These are phyloP conservation scores for Drosophila falleni DNA, from an alignment of 2,888 invertebrate genomes.

Conservation along the genomic window DNA sequence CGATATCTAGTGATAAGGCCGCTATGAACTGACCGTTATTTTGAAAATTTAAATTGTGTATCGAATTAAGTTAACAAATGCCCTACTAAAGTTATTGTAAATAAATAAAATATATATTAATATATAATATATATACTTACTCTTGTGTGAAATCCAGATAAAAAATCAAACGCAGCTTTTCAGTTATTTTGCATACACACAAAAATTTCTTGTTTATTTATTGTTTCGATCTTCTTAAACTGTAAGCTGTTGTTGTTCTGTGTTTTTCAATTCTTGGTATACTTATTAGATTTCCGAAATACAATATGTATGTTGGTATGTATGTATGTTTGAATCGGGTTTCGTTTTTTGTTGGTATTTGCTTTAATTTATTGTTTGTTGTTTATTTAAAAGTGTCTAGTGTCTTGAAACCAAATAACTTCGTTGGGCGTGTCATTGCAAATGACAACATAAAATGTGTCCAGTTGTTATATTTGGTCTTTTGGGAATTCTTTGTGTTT, in stretches of 20 bases:
- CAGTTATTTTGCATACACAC: conserved; percentile 70
- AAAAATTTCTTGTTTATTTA: conserved; percentile 68
- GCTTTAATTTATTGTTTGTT: conserved; percentile 30
- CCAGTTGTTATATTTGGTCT: conserved; percentile 54
- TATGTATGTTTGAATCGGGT: conserved; percentile 27
- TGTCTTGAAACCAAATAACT: conserved; percentile 75
- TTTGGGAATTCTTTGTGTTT: conserved; percentile 16
- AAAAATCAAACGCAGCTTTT: conserved; percentile 17
- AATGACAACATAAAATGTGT: conserved; percentile 48
- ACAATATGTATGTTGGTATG: conserved; percentile 15
- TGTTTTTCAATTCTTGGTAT: conserved; percentile 20
- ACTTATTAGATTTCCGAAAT: conserved; percentile 40
- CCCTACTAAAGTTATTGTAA: too few species aligned
- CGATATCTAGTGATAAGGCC: background rate
- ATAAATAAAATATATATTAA: too few species aligned
- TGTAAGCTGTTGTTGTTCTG: conserved; percentile 42
- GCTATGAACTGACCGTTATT: background rate
- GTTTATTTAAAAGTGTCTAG: conserved; percentile 37
- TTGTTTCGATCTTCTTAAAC: conserved; percentile 66
- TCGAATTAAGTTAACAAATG: too few species aligned
- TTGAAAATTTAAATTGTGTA: background rate
- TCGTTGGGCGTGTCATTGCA: conserved; percentile 60
- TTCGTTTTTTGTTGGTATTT: conserved; percentile 29
- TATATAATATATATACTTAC: conserved; percentile 1
- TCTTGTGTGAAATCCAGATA: background rate